A percentile compares a stretch with the other conserved stretches of the same genome.
Conservation (phyloP, 2,797 vertebrate genomes). For the Muraenolepis orangiensis region DNA sequence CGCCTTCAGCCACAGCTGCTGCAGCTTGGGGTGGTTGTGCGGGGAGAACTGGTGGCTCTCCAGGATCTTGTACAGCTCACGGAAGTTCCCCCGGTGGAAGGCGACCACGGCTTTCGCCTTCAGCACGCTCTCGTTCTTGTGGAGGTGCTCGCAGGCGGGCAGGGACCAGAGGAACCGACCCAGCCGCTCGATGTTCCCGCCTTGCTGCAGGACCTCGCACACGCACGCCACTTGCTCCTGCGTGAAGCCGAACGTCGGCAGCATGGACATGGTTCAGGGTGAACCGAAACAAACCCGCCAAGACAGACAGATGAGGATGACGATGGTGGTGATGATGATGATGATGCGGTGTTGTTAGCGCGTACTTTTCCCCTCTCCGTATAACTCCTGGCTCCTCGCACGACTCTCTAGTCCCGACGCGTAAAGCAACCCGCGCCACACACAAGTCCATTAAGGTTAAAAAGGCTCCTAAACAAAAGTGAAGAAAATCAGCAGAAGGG, state of each 20-base stretch:
- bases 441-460: constrained; percentile 62
- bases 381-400: constrained; percentile 29
- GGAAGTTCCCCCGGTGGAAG: constrained; percentile 91
- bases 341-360: constrained; percentile 52
- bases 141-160: constrained; percentile 94
- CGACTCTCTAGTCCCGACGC: constrained; percentile 37
- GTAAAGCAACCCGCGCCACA: constrained; percentile 53
- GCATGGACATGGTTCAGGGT: constrained; percentile 90
- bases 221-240: constrained; percentile 98
- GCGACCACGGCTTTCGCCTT: constrained; percentile 95
- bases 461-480: constrained; percentile 45
- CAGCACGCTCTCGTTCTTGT: constrained; percentile 95
- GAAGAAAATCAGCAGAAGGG: constrained; percentile 38
- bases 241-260: constrained; percentile 97
- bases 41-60: constrained; percentile 94
- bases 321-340: too few species aligned
- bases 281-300: constrained; percentile 45
- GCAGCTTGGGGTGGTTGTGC: constrained; percentile 91
- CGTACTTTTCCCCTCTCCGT: constrained; percentile 63
- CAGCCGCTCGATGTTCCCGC: constrained; percentile 93
- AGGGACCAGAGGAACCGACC: constrained; percentile 97
- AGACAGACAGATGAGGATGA: constrained; percentile 30
- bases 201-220: constrained; percentile 94
- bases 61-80: constrained; percentile 92
- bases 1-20: constrained; percentile 94